Evolutionary conservation across 2,797 vertebrate genomes (phyloP).

Genomic region (Arrhamphus sclerolepis): DNA sequence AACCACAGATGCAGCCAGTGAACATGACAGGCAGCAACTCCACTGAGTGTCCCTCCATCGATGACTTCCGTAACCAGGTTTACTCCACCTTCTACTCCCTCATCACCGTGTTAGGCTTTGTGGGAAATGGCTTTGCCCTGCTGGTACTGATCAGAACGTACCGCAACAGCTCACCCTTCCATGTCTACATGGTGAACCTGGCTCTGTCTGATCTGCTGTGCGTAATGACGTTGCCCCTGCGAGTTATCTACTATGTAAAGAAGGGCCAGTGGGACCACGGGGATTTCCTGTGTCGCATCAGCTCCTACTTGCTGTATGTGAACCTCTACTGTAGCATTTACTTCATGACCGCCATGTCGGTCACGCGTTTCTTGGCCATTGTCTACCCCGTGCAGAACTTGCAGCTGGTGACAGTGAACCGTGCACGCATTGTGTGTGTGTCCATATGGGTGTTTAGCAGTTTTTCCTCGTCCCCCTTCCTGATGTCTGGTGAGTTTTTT

Average conservation of each 20-base stretch:
- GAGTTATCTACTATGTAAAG: constrained; percentile 88
- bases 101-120: constrained; percentile 87
- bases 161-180: constrained; percentile 86
- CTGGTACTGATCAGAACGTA: constrained; percentile 84
- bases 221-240: constrained; percentile 89
- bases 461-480: constrained; percentile 84
- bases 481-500: constrained; percentile 69
- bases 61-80: constrained; percentile 91
- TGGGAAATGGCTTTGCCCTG: constrained; percentile 89
- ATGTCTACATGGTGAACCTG: constrained; percentile 94
- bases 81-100: constrained; percentile 91
- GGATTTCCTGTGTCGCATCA: constrained; percentile 89
- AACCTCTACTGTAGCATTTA: constrained; percentile 97
- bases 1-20: constrained; percentile 30
- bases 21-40: constrained; percentile 35
- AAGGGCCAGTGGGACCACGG: constrained; percentile 88
- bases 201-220: constrained; percentile 91
- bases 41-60: constrained; percentile 73
- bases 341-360: constrained; percentile 95
- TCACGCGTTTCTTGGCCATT: constrained; percentile 93
- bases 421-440: constrained; percentile 81
- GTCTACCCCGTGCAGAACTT: constrained; percentile 91
- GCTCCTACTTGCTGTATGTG: constrained; percentile 91
- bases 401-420: constrained; percentile 80
- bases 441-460: constrained; percentile 91